Evolutionary conservation across 2,113 vertebrate species (phyloP).

Genomic region (Melozone crissalis): DNA sequence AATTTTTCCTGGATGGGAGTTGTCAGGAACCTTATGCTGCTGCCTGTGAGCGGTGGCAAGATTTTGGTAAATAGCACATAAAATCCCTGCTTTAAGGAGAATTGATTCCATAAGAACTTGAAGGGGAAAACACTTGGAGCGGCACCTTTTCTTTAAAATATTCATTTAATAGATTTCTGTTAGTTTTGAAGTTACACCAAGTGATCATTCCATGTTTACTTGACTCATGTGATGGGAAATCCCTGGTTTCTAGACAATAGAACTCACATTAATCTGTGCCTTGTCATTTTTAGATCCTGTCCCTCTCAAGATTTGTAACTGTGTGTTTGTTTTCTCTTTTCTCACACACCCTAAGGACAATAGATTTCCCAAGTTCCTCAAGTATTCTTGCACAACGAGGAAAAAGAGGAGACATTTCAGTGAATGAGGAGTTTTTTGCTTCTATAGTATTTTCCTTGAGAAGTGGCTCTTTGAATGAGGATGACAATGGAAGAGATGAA

Average conservation of each 20-base stretch:
- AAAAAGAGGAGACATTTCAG: constrained; percentile 60
- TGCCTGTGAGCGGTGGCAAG: neutral
- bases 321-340: neutral
- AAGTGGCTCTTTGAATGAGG: constrained; percentile 88
- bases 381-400: constrained; percentile 54
- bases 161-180: neutral
- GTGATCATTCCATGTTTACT: neutral
- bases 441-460: constrained; percentile 79
- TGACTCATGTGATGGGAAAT: neutral
- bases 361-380: constrained; percentile 4
- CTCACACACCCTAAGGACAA: neutral
- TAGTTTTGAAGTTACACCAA: neutral
- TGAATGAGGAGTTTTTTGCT: constrained; percentile 82
- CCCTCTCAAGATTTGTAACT: neutral
- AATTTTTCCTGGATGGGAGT: neutral
- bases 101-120: neutral
- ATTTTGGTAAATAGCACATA: neutral
- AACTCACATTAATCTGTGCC: neutral
- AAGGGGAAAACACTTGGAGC: neutral
- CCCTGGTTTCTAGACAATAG: neutral
- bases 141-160: neutral
- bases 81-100: neutral
- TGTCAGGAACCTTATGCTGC: neutral
- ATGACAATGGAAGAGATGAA: constrained; percentile 98
- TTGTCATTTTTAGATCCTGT: neutral